Percentiles rank a stretch among this genome's conserved stretches.
Conservation (phyloP, 2,113 vertebrate genomes). For the Larimichthys crocea region DNA sequence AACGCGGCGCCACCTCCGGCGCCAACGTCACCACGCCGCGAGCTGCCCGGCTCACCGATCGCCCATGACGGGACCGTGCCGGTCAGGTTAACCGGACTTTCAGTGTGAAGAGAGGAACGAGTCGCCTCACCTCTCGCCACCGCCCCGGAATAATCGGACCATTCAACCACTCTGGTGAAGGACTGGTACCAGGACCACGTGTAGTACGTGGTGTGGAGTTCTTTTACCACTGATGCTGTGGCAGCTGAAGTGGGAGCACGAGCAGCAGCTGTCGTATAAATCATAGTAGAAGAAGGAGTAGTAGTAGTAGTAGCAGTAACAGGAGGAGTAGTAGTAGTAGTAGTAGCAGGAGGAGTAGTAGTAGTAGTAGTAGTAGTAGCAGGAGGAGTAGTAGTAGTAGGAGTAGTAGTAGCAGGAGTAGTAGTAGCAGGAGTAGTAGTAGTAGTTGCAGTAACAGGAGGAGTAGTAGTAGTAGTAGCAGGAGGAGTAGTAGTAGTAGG, state of each 20-base stretch:
- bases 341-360: fast-evolving
- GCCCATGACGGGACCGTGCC: fast-evolving
- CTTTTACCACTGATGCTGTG: not conserved
- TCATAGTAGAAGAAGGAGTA: not conserved
- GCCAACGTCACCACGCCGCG: fast-evolving
- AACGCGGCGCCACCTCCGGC: slow-evolving; percentile 17
- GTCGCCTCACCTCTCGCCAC: not conserved
- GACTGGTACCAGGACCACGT: slow-evolving; percentile 28
- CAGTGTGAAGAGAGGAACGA: not conserved
- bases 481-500: too few species aligned
- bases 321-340: fast-evolving
- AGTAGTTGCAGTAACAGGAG: too few species aligned
- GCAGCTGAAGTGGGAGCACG: fast-evolving
- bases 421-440: too few species aligned
- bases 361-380: fast-evolving
- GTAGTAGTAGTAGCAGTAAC: fast-evolving
- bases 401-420: too few species aligned
- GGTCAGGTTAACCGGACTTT: too few species aligned
- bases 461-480: too few species aligned
- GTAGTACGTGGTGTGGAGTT: not conserved
- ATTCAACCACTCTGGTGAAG: slow-evolving; percentile 4
- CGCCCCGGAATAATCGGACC: not conserved
- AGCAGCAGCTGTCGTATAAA: not conserved
- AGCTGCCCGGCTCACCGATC: fast-evolving
- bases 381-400: too few species aligned